Conservation (phyloP, 2,113 vertebrate genomes). For the Trematomus loennbergii region DNA sequence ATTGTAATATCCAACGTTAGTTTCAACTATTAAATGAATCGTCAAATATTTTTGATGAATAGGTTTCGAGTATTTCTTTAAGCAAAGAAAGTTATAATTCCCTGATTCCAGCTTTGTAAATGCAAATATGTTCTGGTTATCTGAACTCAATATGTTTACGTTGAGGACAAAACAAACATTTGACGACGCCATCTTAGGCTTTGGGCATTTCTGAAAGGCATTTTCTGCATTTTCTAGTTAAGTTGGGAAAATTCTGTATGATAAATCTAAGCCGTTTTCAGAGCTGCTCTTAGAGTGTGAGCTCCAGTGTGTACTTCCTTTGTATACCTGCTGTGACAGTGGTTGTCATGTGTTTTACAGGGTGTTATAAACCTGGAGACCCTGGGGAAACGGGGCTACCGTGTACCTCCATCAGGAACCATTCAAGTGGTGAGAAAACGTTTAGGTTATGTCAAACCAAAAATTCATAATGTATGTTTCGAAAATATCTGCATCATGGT, state of each 20-base stretch:
- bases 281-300: neutral
- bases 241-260: too few relatives aligned
- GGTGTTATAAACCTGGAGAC: constrained; percentile 99
- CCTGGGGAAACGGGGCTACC: constrained; percentile 98
- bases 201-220: neutral
- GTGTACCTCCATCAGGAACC: constrained; percentile 99
- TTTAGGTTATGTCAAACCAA: neutral
- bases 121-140: too few relatives aligned
- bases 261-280: too few relatives aligned
- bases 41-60: too few relatives aligned
- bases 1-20: too few relatives aligned
- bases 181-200: neutral
- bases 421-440: constrained; percentile 97
- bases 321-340: constrained; percentile 8
- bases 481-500: constrained; percentile 1
- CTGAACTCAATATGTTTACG: neutral
- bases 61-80: too few relatives aligned
- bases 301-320: constrained; percentile 1
- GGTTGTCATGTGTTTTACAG: constrained; percentile 76
- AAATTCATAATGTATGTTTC: neutral
- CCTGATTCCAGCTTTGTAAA: too few relatives aligned
- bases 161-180: neutral
- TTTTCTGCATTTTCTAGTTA: neutral
- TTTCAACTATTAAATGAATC: too few relatives aligned
- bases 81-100: too few relatives aligned